Percentiles rank a stretch among this genome's conserved stretches.
Evolutionary conservation across 2,797 vertebrate species (phyloP).

Genomic region (Poecile montanus): DNA sequence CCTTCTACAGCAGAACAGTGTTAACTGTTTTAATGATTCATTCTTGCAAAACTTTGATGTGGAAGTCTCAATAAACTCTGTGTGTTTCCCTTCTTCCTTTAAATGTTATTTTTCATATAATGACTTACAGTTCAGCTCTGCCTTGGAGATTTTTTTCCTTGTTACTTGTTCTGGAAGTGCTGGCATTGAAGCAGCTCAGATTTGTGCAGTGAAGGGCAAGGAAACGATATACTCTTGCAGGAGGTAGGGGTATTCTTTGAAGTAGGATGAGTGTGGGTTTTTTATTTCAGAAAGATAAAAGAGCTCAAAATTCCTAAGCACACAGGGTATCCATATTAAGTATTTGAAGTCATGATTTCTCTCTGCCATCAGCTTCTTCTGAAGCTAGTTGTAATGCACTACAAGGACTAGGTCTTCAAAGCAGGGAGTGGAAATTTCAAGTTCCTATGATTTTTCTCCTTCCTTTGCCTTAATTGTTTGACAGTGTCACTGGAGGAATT

Average conservation of each 20-base stretch:
- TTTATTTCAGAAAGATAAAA: neutral
- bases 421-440: neutral
- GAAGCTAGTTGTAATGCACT: neutral
- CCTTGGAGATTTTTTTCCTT: neutral
- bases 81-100: neutral
- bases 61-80: neutral
- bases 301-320: neutral
- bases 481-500: neutral
- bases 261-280: neutral
- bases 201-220: neutral
- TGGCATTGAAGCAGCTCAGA: neutral
- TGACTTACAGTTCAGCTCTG: neutral
- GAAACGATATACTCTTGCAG: fast-evolving
- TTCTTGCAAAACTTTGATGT: neutral
- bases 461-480: neutral
- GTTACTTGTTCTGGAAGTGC: neutral
- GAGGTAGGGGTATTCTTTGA: neutral
- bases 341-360: neutral
- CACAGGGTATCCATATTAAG: neutral
- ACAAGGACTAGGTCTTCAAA: neutral
- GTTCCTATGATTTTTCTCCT: neutral
- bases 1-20: neutral
- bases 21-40: neutral
- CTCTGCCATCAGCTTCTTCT: neutral
- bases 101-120: neutral